These are phyloP conservation scores for Wasmannia auropunctata DNA, from an alignment of 1,140 invertebrate genomes.

Conservation along the genomic window DNA sequence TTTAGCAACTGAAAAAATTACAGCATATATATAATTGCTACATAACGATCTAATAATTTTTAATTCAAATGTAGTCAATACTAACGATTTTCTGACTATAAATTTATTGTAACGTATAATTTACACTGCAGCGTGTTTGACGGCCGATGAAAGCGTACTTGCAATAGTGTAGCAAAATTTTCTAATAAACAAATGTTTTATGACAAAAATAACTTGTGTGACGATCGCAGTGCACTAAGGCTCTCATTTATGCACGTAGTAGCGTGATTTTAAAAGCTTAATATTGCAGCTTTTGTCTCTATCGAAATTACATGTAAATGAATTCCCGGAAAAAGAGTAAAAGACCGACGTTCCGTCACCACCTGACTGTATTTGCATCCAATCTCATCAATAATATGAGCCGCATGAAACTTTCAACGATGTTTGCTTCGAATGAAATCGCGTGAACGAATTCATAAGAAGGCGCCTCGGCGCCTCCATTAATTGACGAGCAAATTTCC, in stretches of 20 bases:
- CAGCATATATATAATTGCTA: not conserved
- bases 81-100: not conserved
- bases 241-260: not conserved
- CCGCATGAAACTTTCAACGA: constrained; percentile 49
- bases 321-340: constrained; percentile 38
- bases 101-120: not conserved
- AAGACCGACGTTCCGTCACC: constrained; percentile 27
- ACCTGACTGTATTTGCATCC: constrained; percentile 39
- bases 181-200: constrained; percentile 41
- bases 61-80: not conserved
- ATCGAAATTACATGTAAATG: constrained; percentile 51
- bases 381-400: constrained; percentile 40
- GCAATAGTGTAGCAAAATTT: not conserved
- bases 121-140: not conserved
- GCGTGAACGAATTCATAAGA: constrained; percentile 29
- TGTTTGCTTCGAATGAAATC: constrained; percentile 12
- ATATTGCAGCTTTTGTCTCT: constrained; percentile 40
- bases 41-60: not conserved
- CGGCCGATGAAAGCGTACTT: not conserved
- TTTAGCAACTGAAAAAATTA: constrained; percentile 8
- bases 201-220: not conserved
- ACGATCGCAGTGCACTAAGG: not conserved
- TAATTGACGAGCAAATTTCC: constrained; percentile 40
- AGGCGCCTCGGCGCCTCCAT: not conserved
- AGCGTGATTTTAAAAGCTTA: constrained; percentile 36